Evolutionary conservation across 1,140 invertebrate genomes (phyloP).

Genomic region (Chionoecetes opilio): DNA sequence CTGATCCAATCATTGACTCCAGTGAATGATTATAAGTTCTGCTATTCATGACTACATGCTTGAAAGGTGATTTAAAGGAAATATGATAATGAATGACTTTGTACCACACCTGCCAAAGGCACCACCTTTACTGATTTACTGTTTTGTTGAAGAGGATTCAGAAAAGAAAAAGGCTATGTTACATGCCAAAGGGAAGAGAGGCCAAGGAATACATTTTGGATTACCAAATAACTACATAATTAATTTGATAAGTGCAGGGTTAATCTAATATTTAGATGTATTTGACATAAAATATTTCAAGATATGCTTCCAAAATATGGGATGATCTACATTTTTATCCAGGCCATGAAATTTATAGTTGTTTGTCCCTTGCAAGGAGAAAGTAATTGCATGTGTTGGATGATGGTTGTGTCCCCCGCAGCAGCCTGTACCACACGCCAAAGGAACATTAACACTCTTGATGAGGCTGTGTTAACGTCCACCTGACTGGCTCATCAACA

Average conservation of each 20-base stretch:
- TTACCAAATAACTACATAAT: neutral
- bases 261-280: neutral
- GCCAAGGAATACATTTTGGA: neutral
- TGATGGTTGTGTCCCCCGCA: neutral
- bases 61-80: neutral
- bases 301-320: too few relatives aligned
- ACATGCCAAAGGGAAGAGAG: neutral
- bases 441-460: neutral
- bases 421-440: neutral
- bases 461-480: neutral
- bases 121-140: neutral
- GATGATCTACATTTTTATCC: neutral
- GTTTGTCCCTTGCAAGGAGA: neutral
- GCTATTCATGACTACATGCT: neutral
- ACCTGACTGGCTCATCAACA: neutral
- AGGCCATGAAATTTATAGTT: neutral
- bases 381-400: neutral
- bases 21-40: neutral
- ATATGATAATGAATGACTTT: neutral
- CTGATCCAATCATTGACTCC: neutral
- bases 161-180: neutral
- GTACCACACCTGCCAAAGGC: slow-evolving; percentile 3
- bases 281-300: neutral
- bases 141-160: too few relatives aligned
- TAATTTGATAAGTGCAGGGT: neutral